These are phyloP conservation scores for Myanophis thanlyinensis DNA, from an alignment of 2,113 vertebrate genomes.

Conservation along the genomic window DNA sequence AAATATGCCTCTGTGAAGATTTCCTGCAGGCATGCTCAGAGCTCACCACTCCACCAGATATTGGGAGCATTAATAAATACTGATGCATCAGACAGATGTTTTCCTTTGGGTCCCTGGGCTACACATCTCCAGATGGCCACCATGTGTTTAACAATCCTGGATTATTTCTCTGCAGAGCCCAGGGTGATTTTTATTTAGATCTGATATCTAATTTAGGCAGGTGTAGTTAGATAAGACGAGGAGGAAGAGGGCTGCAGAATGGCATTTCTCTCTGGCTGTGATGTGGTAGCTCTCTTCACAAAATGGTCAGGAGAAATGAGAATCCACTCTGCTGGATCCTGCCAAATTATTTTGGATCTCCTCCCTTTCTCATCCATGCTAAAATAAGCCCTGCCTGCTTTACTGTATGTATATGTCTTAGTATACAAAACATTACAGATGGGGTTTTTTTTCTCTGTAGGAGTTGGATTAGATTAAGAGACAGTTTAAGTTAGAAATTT, in stretches of 20 bases:
- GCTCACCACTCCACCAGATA: slow-evolving; percentile 25
- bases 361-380: not conserved
- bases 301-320: not conserved
- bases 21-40: slow-evolving; percentile 40
- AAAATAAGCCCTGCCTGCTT: slow-evolving; percentile 22
- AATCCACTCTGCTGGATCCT: not conserved
- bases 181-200: slow-evolving; percentile 39
- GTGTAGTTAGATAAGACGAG: slow-evolving; percentile 35
- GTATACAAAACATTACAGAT: slow-evolving; percentile 34
- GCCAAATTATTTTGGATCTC: slow-evolving; percentile 41
- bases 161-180: slow-evolving; percentile 21
- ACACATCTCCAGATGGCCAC: slow-evolving; percentile 44
- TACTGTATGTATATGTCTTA: not conserved
- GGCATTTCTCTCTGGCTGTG: slow-evolving; percentile 35
- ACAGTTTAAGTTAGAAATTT: slow-evolving; percentile 10
- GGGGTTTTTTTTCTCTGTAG: not conserved
- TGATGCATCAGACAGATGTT: slow-evolving; percentile 13
- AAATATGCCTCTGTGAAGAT: slow-evolving; percentile 4
- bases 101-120: slow-evolving; percentile 26
- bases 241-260: slow-evolving; percentile 23
- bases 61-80: slow-evolving; percentile 38
- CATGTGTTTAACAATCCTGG: slow-evolving; percentile 38
- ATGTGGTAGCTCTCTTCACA: slow-evolving; percentile 30
- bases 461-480: slow-evolving; percentile 25
- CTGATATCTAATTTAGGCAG: slow-evolving; percentile 55